A percentile compares a stretch with the other conserved stretches of the same genome.
Conservation (phyloP, 2,113 vertebrate species). For the Brachyhypopomus occidentalis region DNA sequence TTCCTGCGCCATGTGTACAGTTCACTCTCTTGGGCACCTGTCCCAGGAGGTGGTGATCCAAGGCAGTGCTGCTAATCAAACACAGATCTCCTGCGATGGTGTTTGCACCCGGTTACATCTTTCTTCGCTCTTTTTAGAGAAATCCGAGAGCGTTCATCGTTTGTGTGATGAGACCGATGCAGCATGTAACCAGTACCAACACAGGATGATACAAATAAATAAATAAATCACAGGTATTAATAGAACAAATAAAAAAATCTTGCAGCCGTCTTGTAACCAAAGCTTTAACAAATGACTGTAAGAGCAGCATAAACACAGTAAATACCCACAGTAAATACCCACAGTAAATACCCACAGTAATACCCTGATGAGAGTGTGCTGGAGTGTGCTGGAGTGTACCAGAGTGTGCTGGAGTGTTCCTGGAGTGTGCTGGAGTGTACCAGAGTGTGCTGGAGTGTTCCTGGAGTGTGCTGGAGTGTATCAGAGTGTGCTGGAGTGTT, state of each 20-base stretch:
- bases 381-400: too few species aligned
- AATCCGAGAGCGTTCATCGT: not conserved
- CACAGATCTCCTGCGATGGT: too few species aligned
- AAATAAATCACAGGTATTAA: too few species aligned
- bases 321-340: not conserved
- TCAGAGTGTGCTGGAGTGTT: not conserved
- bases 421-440: too few species aligned
- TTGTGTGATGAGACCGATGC: not conserved
- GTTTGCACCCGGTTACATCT: too few species aligned
- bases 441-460: too few species aligned
- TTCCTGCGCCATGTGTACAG: not conserved
- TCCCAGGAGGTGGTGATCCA: not conserved
- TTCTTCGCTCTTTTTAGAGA: not conserved
- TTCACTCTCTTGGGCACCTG: not conserved
- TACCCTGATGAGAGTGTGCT: not conserved
- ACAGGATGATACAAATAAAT: too few species aligned
- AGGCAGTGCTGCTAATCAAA: not conserved
- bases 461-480: too few species aligned
- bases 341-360: not conserved
- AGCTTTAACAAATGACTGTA: too few species aligned
- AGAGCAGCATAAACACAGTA: not conserved
- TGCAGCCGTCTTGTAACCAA: too few species aligned
- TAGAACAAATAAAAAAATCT: too few species aligned
- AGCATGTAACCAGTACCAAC: not conserved
- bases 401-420: not conserved